Conservation (phyloP, 2,888 invertebrate genomes). For the Acanthococcus lagerstroemiae region DNA sequence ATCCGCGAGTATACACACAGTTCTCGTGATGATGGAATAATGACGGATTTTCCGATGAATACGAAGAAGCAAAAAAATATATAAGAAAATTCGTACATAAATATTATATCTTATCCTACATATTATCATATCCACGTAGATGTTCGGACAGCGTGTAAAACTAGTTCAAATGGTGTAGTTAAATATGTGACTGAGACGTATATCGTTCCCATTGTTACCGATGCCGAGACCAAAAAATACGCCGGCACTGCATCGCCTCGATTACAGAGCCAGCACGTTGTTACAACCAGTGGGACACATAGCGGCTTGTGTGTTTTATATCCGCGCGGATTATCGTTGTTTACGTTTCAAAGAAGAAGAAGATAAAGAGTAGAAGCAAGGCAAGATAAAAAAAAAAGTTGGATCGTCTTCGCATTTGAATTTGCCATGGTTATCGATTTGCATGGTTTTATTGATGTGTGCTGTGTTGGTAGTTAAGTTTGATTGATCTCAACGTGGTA, state of each 20-base stretch:
- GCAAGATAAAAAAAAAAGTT: not conserved
- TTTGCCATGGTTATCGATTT: conserved; percentile 25
- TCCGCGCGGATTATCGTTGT: not conserved
- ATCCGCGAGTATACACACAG: too few relatives aligned
- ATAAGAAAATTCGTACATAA: too few relatives aligned
- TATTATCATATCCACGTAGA: too few relatives aligned
- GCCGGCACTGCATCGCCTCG: not conserved
- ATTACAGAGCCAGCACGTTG: too few relatives aligned
- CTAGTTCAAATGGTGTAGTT: conserved; percentile 3
- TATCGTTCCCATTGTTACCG: not conserved
- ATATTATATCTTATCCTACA: too few relatives aligned
- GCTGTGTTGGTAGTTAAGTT: not conserved
- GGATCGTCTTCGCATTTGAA: conserved; percentile 10
- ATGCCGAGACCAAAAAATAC: not conserved
- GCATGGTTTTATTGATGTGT: conserved; percentile 23
- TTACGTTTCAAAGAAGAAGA: conserved; percentile 1
- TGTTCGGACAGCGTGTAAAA: too few relatives aligned
- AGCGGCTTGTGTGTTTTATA: not conserved
- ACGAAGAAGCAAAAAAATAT: not conserved
- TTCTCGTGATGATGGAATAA: not conserved
- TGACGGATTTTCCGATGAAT: not conserved
- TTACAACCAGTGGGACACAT: not conserved
- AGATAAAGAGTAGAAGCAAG: not conserved
- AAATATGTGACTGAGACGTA: conserved; percentile 4
- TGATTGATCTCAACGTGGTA: conserved; percentile 10